Evolutionary conservation across 2,888 invertebrate species (phyloP).

Genomic region (Palloptera scutellata): DNA sequence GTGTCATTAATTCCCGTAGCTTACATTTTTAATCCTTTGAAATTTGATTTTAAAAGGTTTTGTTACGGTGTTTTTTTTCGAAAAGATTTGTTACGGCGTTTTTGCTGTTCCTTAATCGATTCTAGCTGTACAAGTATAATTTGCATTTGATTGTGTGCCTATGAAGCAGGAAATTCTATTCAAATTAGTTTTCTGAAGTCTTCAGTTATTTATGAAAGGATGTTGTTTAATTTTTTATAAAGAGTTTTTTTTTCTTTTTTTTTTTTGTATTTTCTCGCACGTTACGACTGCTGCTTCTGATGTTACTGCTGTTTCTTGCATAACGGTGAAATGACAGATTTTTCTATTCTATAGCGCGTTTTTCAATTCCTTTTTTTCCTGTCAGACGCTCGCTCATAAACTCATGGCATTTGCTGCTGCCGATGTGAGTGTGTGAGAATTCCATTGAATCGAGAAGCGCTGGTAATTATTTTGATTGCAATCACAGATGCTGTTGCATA

Average conservation of each 20-base stretch:
- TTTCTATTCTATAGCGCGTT: background rate
- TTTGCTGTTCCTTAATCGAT: background rate
- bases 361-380: slow-evolving; percentile 27
- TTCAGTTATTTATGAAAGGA: slow-evolving; percentile 32
- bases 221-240: background rate
- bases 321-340: slow-evolving; percentile 22
- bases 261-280: background rate
- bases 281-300: background rate
- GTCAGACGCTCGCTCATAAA: slow-evolving; percentile 1
- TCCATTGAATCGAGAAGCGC: background rate
- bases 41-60: slow-evolving; percentile 4
- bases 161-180: slow-evolving; percentile 39
- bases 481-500: slow-evolving; percentile 37
- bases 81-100: slow-evolving; percentile 7
- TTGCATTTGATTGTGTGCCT: slow-evolving; percentile 4
- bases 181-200: slow-evolving; percentile 28
- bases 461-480: slow-evolving; percentile 29
- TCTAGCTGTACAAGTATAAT: too few relatives aligned
- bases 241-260: background rate
- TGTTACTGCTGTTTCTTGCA: background rate
- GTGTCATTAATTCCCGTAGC: background rate
- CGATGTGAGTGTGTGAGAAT: background rate
- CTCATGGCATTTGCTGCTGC: too few relatives aligned
- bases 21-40: slow-evolving; percentile 16
- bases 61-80: background rate